Percentiles rank a stretch among this genome's conserved stretches.
Conservation (phyloP, 2,888 invertebrate species). For the Eupithecia tripunctaria region DNA sequence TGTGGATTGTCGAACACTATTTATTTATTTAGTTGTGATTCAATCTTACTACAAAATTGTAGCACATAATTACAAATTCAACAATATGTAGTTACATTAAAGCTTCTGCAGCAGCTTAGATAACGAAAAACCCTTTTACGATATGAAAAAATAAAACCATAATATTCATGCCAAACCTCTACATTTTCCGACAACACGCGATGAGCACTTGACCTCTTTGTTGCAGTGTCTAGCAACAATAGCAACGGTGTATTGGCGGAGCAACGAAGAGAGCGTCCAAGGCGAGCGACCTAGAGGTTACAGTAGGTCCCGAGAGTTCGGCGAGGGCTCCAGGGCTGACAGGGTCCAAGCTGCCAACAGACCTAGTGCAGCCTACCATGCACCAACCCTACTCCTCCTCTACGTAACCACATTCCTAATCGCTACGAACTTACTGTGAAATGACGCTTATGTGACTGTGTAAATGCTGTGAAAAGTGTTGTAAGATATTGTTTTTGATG, state of each 20-base stretch:
- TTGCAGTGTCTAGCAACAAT: constrained; percentile 92
- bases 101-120: neutral
- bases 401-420: constrained; percentile 49
- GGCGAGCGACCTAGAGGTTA: constrained; percentile 90
- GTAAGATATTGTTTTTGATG: constrained; percentile 18
- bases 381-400: constrained; percentile 49
- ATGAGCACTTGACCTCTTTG: constrained; percentile 28
- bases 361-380: constrained; percentile 55
- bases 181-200: neutral
- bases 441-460: constrained; percentile 38
- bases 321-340: constrained; percentile 89
- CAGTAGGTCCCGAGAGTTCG: constrained; percentile 91
- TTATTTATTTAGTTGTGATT: neutral
- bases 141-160: neutral
- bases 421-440: constrained; percentile 44
- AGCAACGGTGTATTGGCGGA: constrained; percentile 93
- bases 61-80: neutral
- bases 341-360: constrained; percentile 88
- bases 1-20: too few relatives aligned
- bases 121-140: neutral
- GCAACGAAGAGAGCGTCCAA: constrained; percentile 94
- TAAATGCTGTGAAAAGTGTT: constrained; percentile 34
- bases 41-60: neutral
- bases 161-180: neutral
- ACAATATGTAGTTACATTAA: too few relatives aligned